phyloP scores from a whole-genome alignment of 2,888 invertebrate species.

The Mechanitis messenoides region DNA sequence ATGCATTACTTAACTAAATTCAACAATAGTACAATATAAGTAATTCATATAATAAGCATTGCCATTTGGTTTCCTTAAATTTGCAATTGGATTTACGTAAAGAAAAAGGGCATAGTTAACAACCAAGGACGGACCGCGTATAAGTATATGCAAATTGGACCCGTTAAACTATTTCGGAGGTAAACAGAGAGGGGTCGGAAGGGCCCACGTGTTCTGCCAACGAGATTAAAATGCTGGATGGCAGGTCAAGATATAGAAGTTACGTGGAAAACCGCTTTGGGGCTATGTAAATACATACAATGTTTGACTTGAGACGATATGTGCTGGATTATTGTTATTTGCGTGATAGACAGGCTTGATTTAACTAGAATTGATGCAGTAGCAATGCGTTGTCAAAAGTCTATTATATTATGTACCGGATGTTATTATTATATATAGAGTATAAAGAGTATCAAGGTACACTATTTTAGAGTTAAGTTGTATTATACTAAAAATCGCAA shows the following conservation, averaged over 20 bases:
- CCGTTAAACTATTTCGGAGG: constrained; percentile 77
- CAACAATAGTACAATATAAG: too few species aligned
- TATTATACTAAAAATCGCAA: constrained; percentile 7
- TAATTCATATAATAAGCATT: neutral
- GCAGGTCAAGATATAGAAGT: constrained; percentile 52
- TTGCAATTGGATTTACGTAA: constrained; percentile 37
- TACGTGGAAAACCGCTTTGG: constrained; percentile 71
- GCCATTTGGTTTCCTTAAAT: constrained; percentile 9
- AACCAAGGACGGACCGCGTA: constrained; percentile 69
- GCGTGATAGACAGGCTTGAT: constrained; percentile 18
- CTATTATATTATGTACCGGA: too few species aligned
- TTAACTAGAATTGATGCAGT: too few species aligned
- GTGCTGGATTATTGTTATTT: constrained; percentile 53
- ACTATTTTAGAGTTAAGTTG: neutral
- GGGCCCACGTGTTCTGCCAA: constrained; percentile 68
- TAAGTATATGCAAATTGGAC: constrained; percentile 76
- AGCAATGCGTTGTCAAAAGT: too few species aligned
- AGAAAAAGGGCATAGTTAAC: constrained; percentile 62
- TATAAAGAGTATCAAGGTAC: too few species aligned
- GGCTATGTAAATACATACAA: constrained; percentile 74
- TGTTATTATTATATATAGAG: too few species aligned
- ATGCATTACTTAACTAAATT: neutral
- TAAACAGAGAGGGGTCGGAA: constrained; percentile 65
- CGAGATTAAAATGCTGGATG: constrained; percentile 76
- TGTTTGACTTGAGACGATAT: constrained; percentile 67